A percentile compares a stretch with the other conserved stretches of the same genome.
Conservation (phyloP, 2,113 vertebrate genomes). For the Psammodynastes pulverulentus region DNA sequence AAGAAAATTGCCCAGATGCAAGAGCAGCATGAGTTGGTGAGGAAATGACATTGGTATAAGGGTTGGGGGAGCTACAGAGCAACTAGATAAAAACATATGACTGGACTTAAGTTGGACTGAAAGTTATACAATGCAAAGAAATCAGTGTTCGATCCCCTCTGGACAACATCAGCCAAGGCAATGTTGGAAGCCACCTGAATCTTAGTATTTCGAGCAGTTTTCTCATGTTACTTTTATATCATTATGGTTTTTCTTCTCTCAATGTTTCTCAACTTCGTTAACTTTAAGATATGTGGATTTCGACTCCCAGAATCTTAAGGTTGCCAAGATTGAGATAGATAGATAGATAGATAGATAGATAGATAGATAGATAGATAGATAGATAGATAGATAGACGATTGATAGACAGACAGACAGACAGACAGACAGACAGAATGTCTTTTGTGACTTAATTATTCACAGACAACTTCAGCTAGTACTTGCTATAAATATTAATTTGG, state of each 20-base stretch:
- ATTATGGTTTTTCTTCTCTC: not conserved
- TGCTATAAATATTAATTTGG: not conserved
- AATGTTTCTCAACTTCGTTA: not conserved
- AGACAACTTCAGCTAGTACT: not conserved
- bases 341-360: not conserved
- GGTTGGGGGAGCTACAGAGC: not conserved
- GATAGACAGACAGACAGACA: too few relatives aligned
- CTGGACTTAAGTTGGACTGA: not conserved
- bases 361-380: too few relatives aligned
- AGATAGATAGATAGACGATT: too few relatives aligned
- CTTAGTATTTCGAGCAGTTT: too few relatives aligned
- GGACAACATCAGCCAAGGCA: not conserved
- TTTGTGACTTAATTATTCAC: not conserved
- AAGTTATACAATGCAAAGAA: not conserved
- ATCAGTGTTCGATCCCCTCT: not conserved
- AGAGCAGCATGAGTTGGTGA: conserved; percentile 91
- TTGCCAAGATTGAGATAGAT: not conserved
- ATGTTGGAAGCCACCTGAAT: not conserved
- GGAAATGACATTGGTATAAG: not conserved
- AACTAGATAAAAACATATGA: not conserved
- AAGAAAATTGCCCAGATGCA: conserved; percentile 86
- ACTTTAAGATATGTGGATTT: not conserved
- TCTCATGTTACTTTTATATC: not conserved
- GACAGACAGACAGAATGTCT: not conserved
- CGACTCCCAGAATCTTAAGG: not conserved